These are phyloP conservation scores for Lycaena phlaeas DNA, from an alignment of 2,888 invertebrate species.

Conservation along the genomic window DNA sequence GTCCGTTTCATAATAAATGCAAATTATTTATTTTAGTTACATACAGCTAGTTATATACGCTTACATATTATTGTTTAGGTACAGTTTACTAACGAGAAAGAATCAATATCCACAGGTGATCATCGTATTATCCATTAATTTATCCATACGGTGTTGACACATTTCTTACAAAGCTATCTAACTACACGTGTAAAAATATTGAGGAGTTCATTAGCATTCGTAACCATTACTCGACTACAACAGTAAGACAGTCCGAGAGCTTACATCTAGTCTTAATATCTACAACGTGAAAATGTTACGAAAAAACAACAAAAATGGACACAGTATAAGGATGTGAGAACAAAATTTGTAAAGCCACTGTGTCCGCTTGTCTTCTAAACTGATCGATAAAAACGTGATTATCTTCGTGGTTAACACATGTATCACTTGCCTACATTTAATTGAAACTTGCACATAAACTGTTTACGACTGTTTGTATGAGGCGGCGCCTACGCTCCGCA, in stretches of 20 bases:
- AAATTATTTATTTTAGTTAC: too few relatives aligned
- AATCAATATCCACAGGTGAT: not conserved
- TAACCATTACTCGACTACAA: not conserved
- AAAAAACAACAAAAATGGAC: not conserved
- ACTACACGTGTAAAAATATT: slow-evolving; percentile 56
- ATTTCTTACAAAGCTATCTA: slow-evolving; percentile 48
- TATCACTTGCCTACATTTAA: not conserved
- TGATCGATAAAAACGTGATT: not conserved
- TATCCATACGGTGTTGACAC: not conserved
- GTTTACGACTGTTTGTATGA: slow-evolving; percentile 4
- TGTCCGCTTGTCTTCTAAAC: not conserved
- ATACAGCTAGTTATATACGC: too few relatives aligned
- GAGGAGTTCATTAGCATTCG: slow-evolving; percentile 3
- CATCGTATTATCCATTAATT: not conserved
- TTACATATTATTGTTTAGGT: too few relatives aligned
- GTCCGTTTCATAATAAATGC: too few relatives aligned
- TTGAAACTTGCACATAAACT: not conserved
- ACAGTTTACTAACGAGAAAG: not conserved
- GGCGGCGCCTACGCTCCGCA: slow-evolving; percentile 20
- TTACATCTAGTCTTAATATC: not conserved
- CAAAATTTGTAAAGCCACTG: slow-evolving; percentile 1
- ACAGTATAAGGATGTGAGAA: not conserved
- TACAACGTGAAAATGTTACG: not conserved
- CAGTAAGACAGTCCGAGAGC: slow-evolving; percentile 1
- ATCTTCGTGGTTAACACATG: not conserved